phyloP scores from a whole-genome alignment of 2,888 invertebrate genomes.

The Mayetiola destructor region DNA sequence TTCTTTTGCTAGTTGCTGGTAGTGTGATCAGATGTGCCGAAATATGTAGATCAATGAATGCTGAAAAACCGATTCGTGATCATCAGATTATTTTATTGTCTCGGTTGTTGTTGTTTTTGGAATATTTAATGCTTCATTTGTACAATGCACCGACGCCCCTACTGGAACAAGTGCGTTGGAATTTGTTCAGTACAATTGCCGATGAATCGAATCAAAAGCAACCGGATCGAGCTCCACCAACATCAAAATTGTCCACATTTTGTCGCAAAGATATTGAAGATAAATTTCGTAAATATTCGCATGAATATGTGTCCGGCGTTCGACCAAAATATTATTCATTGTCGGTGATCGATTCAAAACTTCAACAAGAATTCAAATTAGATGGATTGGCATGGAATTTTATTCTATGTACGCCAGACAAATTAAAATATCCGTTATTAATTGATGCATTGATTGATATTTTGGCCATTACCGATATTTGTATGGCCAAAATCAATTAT shows the following conservation, averaged over 20 bases:
- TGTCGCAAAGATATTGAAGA: conserved; percentile 62
- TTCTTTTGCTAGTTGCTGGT: conserved; percentile 68
- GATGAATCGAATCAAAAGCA: conserved; percentile 42
- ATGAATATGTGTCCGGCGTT: conserved; percentile 50
- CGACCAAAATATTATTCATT: conserved; percentile 85
- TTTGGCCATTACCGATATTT: conserved; percentile 63
- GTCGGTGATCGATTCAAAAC: conserved; percentile 49
- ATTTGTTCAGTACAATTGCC: conserved; percentile 52
- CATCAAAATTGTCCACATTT: conserved; percentile 46
- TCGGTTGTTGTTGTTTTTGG: conserved; percentile 69
- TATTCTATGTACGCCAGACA: conserved; percentile 81
- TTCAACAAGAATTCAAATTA: conserved; percentile 73
- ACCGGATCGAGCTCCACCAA: conserved; percentile 35
- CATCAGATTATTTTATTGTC: conserved; percentile 69
- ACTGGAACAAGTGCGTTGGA: conserved; percentile 78
- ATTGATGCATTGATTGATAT: conserved; percentile 76
- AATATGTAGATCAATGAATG: conserved; percentile 38
- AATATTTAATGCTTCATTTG: conserved; percentile 88
- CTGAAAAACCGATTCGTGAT: conserved; percentile 31
- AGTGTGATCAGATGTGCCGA: conserved; percentile 54
- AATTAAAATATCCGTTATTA: conserved; percentile 72
- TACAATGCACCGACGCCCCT: conserved; percentile 82
- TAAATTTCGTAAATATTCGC: conserved; percentile 47
- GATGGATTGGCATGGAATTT: conserved; percentile 90
- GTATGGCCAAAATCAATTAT: conserved; percentile 40